These are phyloP conservation scores for Fregetta grallaria DNA, from an alignment of 2,113 vertebrate species.

Conservation along the genomic window DNA sequence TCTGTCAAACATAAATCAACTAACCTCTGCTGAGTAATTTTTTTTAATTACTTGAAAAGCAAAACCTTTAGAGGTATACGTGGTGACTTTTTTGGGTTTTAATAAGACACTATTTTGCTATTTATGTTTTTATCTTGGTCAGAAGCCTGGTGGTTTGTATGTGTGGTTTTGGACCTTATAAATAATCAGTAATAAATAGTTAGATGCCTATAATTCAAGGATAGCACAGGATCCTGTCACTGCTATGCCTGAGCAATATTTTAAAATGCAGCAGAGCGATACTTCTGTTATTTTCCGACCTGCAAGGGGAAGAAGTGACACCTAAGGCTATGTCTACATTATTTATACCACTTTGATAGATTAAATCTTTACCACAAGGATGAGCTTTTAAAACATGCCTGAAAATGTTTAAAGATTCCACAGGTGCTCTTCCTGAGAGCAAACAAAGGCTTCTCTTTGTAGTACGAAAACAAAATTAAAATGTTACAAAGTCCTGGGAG, in stretches of 20 bases:
- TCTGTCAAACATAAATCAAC: slow-evolving; percentile 14
- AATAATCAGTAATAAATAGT: slow-evolving; percentile 27
- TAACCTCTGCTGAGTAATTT: not conserved
- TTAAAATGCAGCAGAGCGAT: slow-evolving; percentile 48
- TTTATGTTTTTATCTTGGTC: slow-evolving; percentile 10
- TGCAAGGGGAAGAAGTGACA: slow-evolving; percentile 64
- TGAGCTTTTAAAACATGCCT: slow-evolving; percentile 72
- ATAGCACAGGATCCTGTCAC: not conserved
- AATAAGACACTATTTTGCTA: not conserved
- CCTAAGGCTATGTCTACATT: slow-evolving; percentile 76
- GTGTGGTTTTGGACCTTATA: slow-evolving; percentile 25
- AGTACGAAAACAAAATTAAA: slow-evolving; percentile 63
- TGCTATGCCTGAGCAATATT: not conserved
- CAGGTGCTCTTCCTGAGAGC: slow-evolving; percentile 74
- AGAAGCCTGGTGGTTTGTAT: slow-evolving; percentile 18
- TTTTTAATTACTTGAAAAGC: not conserved
- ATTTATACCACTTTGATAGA: slow-evolving; percentile 78
- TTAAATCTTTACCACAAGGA: slow-evolving; percentile 75
- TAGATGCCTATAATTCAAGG: not conserved
- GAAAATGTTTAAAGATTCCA: slow-evolving; percentile 75
- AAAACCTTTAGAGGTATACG: not conserved
- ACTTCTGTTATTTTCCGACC: slow-evolving; percentile 41
- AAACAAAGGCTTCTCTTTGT: slow-evolving; percentile 74
- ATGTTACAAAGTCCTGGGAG: slow-evolving; percentile 55
- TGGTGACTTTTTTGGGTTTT: not conserved